Evolutionary conservation across 2,113 vertebrate species (phyloP).

Genomic region (Notarius quadriscutis): DNA sequence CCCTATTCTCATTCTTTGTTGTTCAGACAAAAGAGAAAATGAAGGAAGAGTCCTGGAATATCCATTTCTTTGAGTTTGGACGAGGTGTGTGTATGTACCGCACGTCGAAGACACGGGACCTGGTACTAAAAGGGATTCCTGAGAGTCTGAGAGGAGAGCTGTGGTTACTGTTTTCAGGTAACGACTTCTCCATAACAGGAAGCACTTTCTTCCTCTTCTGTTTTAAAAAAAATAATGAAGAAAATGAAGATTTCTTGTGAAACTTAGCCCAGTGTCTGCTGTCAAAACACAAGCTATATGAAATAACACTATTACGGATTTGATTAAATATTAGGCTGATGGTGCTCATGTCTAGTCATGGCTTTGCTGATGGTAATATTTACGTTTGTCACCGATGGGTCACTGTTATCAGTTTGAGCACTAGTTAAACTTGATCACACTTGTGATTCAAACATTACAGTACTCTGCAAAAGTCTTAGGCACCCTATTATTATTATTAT

Average conservation of each 20-base stretch:
- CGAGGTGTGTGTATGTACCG: slow-evolving; percentile 97
- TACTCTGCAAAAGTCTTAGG: too few relatives aligned
- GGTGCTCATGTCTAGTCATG: too few relatives aligned
- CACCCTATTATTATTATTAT: too few relatives aligned
- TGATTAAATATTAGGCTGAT: not conserved
- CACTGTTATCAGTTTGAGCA: not conserved
- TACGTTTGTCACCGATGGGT: not conserved
- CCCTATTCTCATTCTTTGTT: not conserved
- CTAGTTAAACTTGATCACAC: not conserved
- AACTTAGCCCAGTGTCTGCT: not conserved
- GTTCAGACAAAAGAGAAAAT: slow-evolving; percentile 91
- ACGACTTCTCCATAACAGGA: not conserved
- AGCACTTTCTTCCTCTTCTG: not conserved
- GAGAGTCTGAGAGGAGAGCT: slow-evolving; percentile 90
- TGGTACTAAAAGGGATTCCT: slow-evolving; percentile 91
- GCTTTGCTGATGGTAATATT: not conserved
- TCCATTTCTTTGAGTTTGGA: slow-evolving; percentile 96
- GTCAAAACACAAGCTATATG: not conserved
- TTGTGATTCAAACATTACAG: not conserved
- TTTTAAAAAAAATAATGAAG: not conserved
- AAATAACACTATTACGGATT: not conserved
- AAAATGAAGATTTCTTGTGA: too few relatives aligned
- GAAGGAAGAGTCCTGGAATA: slow-evolving; percentile 96
- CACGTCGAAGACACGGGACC: slow-evolving; percentile 85
- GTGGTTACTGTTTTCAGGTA: slow-evolving; percentile 90